Evolutionary conservation across 2,797 vertebrate species (phyloP).

Genomic region (Stomatorhinus walkeri): DNA sequence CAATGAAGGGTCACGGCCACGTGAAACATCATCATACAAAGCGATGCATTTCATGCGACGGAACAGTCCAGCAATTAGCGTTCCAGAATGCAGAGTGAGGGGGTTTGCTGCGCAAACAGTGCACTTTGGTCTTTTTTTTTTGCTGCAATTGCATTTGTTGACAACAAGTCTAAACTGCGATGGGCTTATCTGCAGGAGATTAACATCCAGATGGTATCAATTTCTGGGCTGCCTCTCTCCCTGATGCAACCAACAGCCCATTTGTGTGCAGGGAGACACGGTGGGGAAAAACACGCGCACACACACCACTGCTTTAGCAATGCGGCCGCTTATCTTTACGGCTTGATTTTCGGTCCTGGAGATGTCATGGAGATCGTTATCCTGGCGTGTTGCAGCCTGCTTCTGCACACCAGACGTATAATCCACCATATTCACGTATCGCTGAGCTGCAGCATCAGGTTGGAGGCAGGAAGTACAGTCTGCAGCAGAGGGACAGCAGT

Average conservation of each 20-base stretch:
- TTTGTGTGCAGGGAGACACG: neutral
- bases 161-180: slow-evolving; percentile 37
- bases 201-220: slow-evolving; percentile 42
- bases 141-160: slow-evolving; percentile 2
- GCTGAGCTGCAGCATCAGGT: neutral
- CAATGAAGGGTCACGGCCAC: neutral
- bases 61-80: neutral
- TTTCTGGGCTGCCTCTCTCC: slow-evolving; percentile 34
- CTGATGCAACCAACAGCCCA: slow-evolving; percentile 30
- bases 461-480: neutral
- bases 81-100: neutral
- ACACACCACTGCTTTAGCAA: slow-evolving; percentile 36
- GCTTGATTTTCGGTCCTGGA: slow-evolving; percentile 33
- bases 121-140: slow-evolving; percentile 16
- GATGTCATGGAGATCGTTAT: slow-evolving; percentile 38
- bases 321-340: slow-evolving; percentile 42
- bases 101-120: neutral
- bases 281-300: slow-evolving; percentile 27
- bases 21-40: neutral
- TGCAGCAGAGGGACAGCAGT: neutral
- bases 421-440: neutral
- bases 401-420: slow-evolving; percentile 13
- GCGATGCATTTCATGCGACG: neutral
- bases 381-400: slow-evolving; percentile 49
- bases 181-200: slow-evolving; percentile 57